phyloP scores from a whole-genome alignment of 2,888 invertebrate genomes.

The Hyposoter didymator region DNA sequence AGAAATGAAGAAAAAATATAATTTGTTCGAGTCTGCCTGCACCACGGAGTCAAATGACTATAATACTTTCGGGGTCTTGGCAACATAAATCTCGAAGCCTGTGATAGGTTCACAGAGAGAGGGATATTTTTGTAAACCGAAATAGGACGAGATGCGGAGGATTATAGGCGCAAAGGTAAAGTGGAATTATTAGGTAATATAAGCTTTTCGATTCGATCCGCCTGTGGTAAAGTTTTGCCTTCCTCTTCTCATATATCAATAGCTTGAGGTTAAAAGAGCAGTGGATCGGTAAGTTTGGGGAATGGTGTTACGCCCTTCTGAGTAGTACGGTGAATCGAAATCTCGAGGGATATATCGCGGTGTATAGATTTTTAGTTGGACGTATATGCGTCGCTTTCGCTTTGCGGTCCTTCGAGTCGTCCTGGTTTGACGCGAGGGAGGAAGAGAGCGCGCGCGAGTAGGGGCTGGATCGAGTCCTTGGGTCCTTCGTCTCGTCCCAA shows the following conservation, averaged over 20 bases:
- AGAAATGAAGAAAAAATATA: background rate
- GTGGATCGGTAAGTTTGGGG: conserved; percentile 12
- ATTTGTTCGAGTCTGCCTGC: conserved; percentile 26
- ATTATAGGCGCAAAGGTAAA: conserved; percentile 55
- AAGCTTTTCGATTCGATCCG: conserved; percentile 59
- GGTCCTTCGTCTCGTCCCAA: conserved; percentile 59
- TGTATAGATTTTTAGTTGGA: background rate
- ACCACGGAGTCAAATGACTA: conserved; percentile 39
- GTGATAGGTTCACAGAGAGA: conserved; percentile 32
- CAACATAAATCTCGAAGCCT: conserved; percentile 60
- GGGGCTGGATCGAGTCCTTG: conserved; percentile 50
- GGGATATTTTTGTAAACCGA: conserved; percentile 7
- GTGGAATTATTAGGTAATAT: conserved; percentile 62
- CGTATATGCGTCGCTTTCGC: background rate
- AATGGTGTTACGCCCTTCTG: conserved; percentile 10
- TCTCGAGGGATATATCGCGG: background rate
- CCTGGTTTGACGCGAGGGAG: background rate
- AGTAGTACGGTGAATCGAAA: background rate
- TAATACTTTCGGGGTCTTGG: conserved; percentile 52
- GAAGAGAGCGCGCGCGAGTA: too few species aligned
- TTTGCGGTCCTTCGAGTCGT: background rate
- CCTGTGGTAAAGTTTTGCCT: conserved; percentile 55
- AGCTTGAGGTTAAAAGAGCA: background rate
- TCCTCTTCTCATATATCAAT: conserved; percentile 37
- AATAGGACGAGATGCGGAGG: conserved; percentile 32